Evolutionary conservation across 2,888 invertebrate species (phyloP).

Genomic region (Cerceris rybyensis): DNA sequence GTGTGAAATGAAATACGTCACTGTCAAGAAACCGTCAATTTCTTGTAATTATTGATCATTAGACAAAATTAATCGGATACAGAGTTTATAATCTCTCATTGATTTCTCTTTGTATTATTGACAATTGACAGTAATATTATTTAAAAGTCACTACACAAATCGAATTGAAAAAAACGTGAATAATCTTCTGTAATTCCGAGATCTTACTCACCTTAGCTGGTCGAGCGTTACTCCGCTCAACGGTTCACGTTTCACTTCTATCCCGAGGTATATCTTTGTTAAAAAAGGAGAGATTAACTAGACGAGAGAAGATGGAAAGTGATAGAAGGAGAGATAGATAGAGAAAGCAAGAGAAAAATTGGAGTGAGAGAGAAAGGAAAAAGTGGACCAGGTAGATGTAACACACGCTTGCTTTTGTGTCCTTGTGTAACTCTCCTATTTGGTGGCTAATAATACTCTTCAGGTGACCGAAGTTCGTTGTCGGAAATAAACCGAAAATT

Average conservation of each 20-base stretch:
- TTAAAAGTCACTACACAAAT: background rate
- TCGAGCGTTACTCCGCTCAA: constrained; percentile 54
- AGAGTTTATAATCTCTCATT: too few species aligned
- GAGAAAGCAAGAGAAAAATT: constrained; percentile 2
- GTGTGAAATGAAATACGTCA: background rate
- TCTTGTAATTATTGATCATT: background rate
- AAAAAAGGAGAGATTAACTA: constrained; percentile 9
- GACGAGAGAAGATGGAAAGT: background rate
- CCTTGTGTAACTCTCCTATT: constrained; percentile 1
- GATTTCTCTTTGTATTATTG: too few species aligned
- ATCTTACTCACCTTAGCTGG: constrained; percentile 56
- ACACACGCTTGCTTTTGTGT: constrained; percentile 3
- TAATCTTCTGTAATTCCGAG: constrained; percentile 7
- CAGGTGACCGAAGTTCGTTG: constrained; percentile 30
- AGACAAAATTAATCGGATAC: too few species aligned
- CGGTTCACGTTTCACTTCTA: constrained; percentile 41
- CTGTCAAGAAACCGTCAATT: background rate
- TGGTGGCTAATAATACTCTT: background rate
- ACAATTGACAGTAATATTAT: too few species aligned
- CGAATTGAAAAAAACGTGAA: constrained; percentile 12
- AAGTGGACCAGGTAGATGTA: background rate
- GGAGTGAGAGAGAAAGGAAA: background rate
- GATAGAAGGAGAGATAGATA: background rate
- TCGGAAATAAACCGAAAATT: background rate
- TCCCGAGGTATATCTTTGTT: constrained; percentile 3